Conservation (phyloP, 2,113 vertebrate genomes). For the Sula dactylatra region DNA sequence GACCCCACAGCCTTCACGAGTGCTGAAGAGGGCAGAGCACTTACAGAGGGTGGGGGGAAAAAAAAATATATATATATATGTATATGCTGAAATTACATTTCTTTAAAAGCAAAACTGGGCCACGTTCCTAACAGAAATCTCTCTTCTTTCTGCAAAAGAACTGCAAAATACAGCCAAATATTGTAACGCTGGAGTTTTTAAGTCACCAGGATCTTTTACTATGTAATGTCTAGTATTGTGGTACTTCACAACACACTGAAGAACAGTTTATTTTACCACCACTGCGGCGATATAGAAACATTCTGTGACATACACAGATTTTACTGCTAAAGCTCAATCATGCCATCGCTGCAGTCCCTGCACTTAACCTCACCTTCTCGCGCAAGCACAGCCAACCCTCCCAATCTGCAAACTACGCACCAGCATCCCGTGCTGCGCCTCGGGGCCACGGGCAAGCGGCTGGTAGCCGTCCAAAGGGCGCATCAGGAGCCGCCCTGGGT, state of each 20-base stretch:
- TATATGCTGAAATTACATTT: neutral
- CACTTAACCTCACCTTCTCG: too few species aligned
- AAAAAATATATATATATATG: accelerated
- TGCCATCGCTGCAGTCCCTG: neutral
- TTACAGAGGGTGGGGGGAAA: neutral
- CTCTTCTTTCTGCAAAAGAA: neutral
- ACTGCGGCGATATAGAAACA: neutral
- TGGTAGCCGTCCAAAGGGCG: neutral
- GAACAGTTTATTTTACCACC: neutral
- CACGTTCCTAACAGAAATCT: neutral
- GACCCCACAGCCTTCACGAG: neutral
- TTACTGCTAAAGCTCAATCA: neutral
- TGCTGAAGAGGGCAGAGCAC: neutral
- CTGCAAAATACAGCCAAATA: neutral
- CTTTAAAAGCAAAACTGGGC: neutral
- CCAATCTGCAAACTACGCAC: accelerated
- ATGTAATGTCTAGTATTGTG: accelerated
- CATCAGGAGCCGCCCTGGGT: neutral
- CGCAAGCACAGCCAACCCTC: neutral
- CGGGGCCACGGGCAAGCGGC: neutral
- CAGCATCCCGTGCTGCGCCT: neutral
- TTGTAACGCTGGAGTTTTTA: neutral
- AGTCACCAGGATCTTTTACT: neutral
- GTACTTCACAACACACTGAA: neutral
- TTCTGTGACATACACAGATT: neutral